Base-by-base conservation (phyloP, 2,888 invertebrate species). In the Oscheius sp. region DNA sequence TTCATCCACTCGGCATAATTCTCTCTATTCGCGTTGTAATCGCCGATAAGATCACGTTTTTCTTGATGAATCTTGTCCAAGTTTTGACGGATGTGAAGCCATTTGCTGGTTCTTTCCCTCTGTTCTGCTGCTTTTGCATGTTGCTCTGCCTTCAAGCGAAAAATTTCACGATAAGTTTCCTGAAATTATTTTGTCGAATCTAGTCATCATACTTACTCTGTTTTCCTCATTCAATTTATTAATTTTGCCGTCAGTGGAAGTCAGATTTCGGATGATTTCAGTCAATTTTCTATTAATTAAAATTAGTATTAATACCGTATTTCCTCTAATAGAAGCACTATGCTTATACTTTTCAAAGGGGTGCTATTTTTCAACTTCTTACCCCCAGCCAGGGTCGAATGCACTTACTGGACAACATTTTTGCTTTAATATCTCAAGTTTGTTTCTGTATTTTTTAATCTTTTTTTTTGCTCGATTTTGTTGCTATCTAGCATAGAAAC, bases 1-100 rank as follows among this genome's bases (percentile, higher is more conserved):
- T 65, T 65, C n/a, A 78, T 48, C 78, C 80, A 80, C 6, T 70
- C 61, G 8, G 71, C 69, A 69, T 76, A 80, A 17, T 66, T 67
- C 27, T 55, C 70, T 33, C 80, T 37, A n/a, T 72, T 71, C 8
- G 65, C 39, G 2, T 78, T 74, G 52, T 80, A 80, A 8, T 33
- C 37, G 6, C 52, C 63, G n/a, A 80, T 74, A n/a, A 80, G 69
- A 3, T 46, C 53, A 3, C 63, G 50, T 17, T 75, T 65, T 10
- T 73, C 64, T 2, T 57, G 61, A 46, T 71, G 52, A 1, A 71
- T 46, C 8, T 48, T 70, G 25, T 66, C 42, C 23, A 80, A 33
- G 15, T 74, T 57, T 15, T 29, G 17, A 8, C 48, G 52, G 17
- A 66, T 48, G 33, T 48, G 67, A 3, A 37, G 20, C 34, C 48